Conservation (phyloP, 37 sponge, comb jelly and placozoan species). For the Haliclona indistincta region DNA sequence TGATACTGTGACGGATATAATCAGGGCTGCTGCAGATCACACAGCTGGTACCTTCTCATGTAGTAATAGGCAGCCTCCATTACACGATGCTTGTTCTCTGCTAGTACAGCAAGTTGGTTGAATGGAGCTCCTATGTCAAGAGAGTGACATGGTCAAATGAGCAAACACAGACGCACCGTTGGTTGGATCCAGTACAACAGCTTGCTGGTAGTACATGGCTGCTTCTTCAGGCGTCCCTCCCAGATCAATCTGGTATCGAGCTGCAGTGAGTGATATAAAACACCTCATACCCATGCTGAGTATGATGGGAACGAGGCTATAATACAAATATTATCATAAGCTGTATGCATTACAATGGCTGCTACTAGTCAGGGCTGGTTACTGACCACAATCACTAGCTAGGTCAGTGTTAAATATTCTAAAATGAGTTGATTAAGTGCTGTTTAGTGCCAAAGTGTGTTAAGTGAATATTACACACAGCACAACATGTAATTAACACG, state of each 20-base stretch:
- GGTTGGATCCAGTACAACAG: constrained; percentile 67
- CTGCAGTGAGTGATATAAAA: constrained; percentile 33
- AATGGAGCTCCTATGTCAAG: constrained; percentile 45
- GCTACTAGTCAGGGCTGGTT: too few relatives aligned
- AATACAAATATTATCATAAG: background rate
- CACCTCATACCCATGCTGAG: too few relatives aligned
- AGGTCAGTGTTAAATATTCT: too few relatives aligned
- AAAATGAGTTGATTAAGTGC: too few relatives aligned
- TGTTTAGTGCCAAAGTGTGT: too few relatives aligned
- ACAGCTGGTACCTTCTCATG: constrained; percentile 50
- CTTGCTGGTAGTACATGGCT: constrained; percentile 56
- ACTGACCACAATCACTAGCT: constrained; percentile 4
- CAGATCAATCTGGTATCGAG: constrained; percentile 59
- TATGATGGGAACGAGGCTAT: too few relatives aligned
- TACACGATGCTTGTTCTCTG: constrained; percentile 54
- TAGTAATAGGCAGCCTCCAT: constrained; percentile 80
- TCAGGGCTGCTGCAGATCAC: background rate
- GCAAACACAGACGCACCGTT: constrained; percentile 41
- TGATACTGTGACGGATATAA: constrained; percentile 42
- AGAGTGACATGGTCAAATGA: background rate
- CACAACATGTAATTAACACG: too few relatives aligned
- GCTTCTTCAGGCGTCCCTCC: constrained; percentile 29
- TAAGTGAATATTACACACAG: too few relatives aligned
- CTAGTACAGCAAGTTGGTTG: constrained; percentile 78
- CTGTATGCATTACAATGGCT: background rate